Conservation (phyloP, 2,113 vertebrate species). For the Corythoichthys haematopterus region DNA sequence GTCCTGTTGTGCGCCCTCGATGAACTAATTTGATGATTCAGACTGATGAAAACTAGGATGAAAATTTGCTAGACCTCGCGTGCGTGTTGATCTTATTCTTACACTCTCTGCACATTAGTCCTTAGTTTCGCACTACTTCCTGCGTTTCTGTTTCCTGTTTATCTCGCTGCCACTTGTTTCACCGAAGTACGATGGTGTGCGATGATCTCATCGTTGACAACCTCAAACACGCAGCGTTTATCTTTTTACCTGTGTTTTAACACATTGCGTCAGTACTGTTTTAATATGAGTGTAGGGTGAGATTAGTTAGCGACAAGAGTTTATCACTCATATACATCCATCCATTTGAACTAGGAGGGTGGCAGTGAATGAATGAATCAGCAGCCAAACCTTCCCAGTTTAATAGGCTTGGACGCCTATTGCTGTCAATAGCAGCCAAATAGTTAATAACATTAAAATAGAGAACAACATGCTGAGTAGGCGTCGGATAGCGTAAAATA, state of each 20-base stretch:
- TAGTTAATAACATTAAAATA: too few species aligned
- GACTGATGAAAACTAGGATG: neutral
- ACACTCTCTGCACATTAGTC: conserved; percentile 44
- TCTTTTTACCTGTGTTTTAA: conserved; percentile 19
- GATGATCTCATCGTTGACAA: conserved; percentile 58
- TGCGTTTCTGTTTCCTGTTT: conserved; percentile 81
- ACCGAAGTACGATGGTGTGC: conserved; percentile 68
- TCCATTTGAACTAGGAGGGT: too few species aligned
- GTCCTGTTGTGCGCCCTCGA: neutral
- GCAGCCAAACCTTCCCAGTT: too few species aligned
- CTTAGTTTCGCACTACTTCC: conserved; percentile 73
- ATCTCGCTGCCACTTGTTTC: conserved; percentile 71
- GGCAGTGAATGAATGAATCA: too few species aligned
- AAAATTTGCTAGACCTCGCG: conserved; percentile 5
- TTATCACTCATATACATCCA: too few species aligned
- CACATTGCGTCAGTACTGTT: neutral
- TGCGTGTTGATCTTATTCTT: neutral
- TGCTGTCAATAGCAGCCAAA: too few species aligned
- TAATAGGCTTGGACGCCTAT: too few species aligned
- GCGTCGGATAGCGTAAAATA: too few species aligned
- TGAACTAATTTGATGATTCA: neutral
- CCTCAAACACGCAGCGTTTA: conserved; percentile 35
- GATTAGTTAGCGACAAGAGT: too few species aligned
- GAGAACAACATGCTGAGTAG: too few species aligned
- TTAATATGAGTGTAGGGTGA: too few species aligned